phyloP scores from a whole-genome alignment of 2,888 invertebrate species.

The Xanthostigma xanthostigma region DNA sequence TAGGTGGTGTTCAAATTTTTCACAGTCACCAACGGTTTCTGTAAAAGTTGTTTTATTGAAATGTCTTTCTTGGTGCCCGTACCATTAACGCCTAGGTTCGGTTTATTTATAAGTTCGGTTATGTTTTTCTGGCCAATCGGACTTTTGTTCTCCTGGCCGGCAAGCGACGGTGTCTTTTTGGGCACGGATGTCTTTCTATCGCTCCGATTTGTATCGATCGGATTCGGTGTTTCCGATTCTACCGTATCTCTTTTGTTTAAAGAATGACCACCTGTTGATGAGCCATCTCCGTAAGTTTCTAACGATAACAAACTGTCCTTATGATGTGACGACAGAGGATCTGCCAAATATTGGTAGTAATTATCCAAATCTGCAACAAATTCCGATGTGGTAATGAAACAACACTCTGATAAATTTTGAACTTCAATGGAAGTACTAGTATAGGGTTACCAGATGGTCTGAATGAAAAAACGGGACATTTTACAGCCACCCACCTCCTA shows the following conservation, averaged over 20 bases:
- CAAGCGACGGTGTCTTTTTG: not conserved
- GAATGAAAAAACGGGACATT: too few relatives aligned
- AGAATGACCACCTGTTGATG: not conserved
- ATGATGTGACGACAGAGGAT: not conserved
- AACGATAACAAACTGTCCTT: not conserved
- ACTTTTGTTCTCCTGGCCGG: not conserved
- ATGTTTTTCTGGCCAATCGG: not conserved
- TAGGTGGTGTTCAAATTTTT: not conserved
- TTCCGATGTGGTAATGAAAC: too few relatives aligned
- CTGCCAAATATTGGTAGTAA: too few relatives aligned
- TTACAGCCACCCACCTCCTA: too few relatives aligned
- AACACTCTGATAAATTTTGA: too few relatives aligned
- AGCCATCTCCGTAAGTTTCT: not conserved
- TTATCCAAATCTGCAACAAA: too few relatives aligned
- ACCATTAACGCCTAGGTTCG: slow-evolving; percentile 32
- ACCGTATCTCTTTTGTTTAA: not conserved
- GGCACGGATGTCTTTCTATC: not conserved
- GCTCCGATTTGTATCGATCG: not conserved
- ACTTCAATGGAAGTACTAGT: too few relatives aligned
- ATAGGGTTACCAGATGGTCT: too few relatives aligned
- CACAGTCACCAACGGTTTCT: not conserved
- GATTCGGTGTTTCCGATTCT: not conserved
- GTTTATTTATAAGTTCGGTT: slow-evolving; percentile 7
- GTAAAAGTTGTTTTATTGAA: slow-evolving; percentile 16
- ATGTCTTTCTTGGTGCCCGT: slow-evolving; percentile 26